Evolutionary conservation across 2,888 invertebrate species (phyloP), one percentile per base, ranked within the genome.

Genomic region (Nezara viridula): DNA sequence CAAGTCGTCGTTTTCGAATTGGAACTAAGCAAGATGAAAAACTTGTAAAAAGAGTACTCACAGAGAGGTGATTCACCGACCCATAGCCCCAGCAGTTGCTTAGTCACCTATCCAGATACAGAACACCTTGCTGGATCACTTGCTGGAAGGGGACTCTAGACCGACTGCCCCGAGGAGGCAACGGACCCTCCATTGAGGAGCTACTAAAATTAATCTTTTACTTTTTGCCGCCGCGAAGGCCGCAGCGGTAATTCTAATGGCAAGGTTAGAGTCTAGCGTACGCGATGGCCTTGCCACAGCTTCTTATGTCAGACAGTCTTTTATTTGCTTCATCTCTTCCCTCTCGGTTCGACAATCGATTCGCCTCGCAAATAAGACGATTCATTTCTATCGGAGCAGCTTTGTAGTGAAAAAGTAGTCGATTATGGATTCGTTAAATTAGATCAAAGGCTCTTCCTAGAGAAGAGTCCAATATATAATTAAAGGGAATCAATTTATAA

Each of bases 191-290:
- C 66, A 73, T 73, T 73, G 66, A 73, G 32, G 66, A 73, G 66
- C 32, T 37, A 60, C 27, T 27, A 32, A 73, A 73, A 37, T 73
- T 32, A 73, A 73, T 16, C 66, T 73, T 37, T 73, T 73, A 44
- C 37, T 37, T 73, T 73, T 73, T 73, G 19, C 66, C 7, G 27
- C 3, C 7, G 9, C 32, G 66, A 73, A 73, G 66, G 66, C 19
- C 66, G 37, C 19, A 73, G 5, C 32, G 66, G 66, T 73, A 37
- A 73, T 73, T 73, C 6, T 21, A 10, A 32, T 37, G 37, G 66
- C 66, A 73, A 73, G 66, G 66, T 73, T 37, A 73, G 32, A 9
- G 66, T 32, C 66, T 73, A 73, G 66, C 66, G 66, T 73, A 73
- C 66, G 66, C 32, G 24, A 19, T 37, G 66, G 37, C 66, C 66